Evolutionary conservation across 2,888 invertebrate genomes (phyloP), one percentile per base, ranked within the genome.

Genomic region (Protodeltote pygarga): DNA sequence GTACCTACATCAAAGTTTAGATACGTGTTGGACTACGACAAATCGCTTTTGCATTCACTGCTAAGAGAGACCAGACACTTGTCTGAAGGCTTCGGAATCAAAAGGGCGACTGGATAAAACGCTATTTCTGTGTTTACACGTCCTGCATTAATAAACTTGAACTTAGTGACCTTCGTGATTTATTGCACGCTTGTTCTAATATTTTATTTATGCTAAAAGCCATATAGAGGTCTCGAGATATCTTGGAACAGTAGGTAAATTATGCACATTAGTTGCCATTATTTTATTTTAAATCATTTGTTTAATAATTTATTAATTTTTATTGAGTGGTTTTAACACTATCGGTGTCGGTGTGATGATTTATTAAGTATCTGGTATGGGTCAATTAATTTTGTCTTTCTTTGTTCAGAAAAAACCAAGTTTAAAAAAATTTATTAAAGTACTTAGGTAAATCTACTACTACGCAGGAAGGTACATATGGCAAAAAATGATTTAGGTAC

Each of bases 11-110:
- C 77, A 83, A 81, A 82, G 79, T 76, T 79, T 78, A 85, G 85
- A 85, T 85, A 84, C 77, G 79, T 85, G 74, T 79, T 77, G 79
- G 86, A 81, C 81, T 81, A 73, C 82, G 87, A 90, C 89, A 89
- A 89, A 90, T 90, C 81, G 87, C 74, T 86, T 75, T 81, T 75
- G 75, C 78, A 81, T 83, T 85, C 81, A 73, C 85, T 85, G 17
- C n/a, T 83, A 75, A 70, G 68, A 79, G 81, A 78, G 68, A 74
- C 70, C 75, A 78, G 85, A 87, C 87, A 87, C 75, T 66, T 55
- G n/a, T 31, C 60, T 64, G 74, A 68, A 64, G 67, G 61, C 64
- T 67, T 33, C 31, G 58, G 61, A 79, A 82, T 77, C 81, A 81
- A 87, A 79, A 87, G 83, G 84, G 81, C 84, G 79, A 72, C 57